These are phyloP conservation scores for Nannoperca obscura DNA, from an alignment of 2,797 vertebrate genomes.

Conservation along the genomic window DNA sequence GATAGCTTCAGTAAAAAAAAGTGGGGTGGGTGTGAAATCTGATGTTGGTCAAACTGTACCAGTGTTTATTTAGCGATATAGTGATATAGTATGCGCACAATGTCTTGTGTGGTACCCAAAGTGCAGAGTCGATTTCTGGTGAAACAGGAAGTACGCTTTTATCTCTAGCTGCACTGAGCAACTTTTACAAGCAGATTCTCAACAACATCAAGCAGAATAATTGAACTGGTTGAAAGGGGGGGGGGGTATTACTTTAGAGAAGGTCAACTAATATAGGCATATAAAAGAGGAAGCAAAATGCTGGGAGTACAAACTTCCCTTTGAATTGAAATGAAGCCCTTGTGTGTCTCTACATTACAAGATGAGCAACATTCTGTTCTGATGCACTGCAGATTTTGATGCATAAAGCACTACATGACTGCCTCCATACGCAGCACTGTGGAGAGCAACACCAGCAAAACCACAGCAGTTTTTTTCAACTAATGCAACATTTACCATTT, in stretches of 20 bases:
- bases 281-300: conserved; percentile 59
- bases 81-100: conserved; percentile 44
- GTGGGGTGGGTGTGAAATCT: conserved; percentile 31
- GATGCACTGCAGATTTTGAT: conserved; percentile 63
- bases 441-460: conserved; percentile 24
- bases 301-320: conserved; percentile 46
- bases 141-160: conserved; percentile 82
- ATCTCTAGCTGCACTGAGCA: conserved; percentile 71
- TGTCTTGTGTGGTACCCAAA: conserved; percentile 59
- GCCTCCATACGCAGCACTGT: conserved; percentile 36
- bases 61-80: conserved; percentile 47
- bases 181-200: conserved; percentile 65
- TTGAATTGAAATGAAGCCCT: conserved; percentile 47
- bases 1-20: conserved; percentile 24
- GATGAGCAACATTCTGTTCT: conserved; percentile 74
- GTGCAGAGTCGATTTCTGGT: conserved; percentile 72
- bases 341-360: conserved; percentile 56
- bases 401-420: conserved; percentile 58
- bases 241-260: not conserved
- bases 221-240: conserved; percentile 17
- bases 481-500: conserved; percentile 18
- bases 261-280: conserved; percentile 14
- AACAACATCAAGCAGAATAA: conserved; percentile 27
- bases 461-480: not conserved
- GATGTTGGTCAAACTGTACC: conserved; percentile 43